Evolutionary conservation across 2,888 invertebrate species (phyloP), one percentile per base, ranked within the genome.

Genomic region (Nasonovia ribisnigri): DNA sequence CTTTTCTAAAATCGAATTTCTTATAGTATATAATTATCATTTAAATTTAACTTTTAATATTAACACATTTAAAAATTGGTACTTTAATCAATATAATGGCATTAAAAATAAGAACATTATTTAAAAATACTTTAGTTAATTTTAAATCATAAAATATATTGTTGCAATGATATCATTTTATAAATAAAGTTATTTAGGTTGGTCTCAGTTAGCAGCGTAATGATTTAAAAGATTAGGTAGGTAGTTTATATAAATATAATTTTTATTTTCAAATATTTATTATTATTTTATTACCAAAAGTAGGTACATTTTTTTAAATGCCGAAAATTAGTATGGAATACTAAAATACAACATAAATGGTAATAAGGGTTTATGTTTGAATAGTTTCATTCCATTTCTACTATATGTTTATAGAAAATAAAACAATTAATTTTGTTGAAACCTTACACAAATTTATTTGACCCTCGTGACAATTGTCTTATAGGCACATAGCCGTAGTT

Each of bases 381-480:
- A 54, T 26, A 54, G 42, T 88, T 88, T 42, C 36, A 42, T 13
- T 13, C 4, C 84, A 84, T 77, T 36, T 77, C 77, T 77, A 36
- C 36, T 77, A 20, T 77, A 77, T 77, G 36, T 36, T 77, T 77
- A 77, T 77, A 36, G 26, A 88, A 51, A 88, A 88, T 48, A 88
- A 77, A 91, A 57, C 29, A 88, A 92, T 92, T 88, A 67, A 92
- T 88, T 92, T 88, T 36, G 29, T 67, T 51, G 92, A 92, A 92
- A 67, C 92, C 92, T 29, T 92, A 92, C 42, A 60, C 16, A 42
- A 24, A 67, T 36, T n/a, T n/a, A 48, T 46, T 84, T 43, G 91
- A 84, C 84, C 84, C 91, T 51, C 20, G 11, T 67, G 42, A 54
- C 42, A 88, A 54, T 42, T 46, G 48, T 51, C 46, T 36, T 84